Evolutionary conservation across 2,888 invertebrate species (phyloP).

Genomic region (Drosophila mettleri): DNA sequence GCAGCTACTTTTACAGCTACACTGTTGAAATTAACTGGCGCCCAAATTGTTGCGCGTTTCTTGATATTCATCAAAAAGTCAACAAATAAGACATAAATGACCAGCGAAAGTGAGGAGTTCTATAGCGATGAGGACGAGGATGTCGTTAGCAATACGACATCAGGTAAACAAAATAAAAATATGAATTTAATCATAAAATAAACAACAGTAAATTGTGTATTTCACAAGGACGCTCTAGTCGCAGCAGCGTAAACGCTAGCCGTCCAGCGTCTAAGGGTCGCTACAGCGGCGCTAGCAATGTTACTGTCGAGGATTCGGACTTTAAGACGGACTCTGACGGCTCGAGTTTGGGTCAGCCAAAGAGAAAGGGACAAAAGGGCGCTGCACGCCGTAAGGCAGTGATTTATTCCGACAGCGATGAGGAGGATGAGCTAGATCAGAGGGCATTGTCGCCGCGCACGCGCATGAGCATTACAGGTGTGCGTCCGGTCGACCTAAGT

Average conservation of each 20-base stretch:
- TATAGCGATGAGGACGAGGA: constrained; percentile 38
- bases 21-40: constrained; percentile 51
- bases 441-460: constrained; percentile 82
- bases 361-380: neutral
- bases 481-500: constrained; percentile 77
- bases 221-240: constrained; percentile 39
- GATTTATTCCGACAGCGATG: constrained; percentile 62
- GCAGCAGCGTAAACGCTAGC: neutral
- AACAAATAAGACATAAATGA: constrained; percentile 21
- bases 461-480: constrained; percentile 83
- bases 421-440: constrained; percentile 73
- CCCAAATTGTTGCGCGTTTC: constrained; percentile 11
- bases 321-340: constrained; percentile 33
- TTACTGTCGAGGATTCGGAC: constrained; percentile 59
- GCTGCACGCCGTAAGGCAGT: constrained; percentile 13
- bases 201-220: neutral
- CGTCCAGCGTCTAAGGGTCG: neutral
- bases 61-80: neutral
- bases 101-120: constrained; percentile 50
- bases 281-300: constrained; percentile 23
- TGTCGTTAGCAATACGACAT: constrained; percentile 29
- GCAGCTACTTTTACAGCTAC: constrained; percentile 29
- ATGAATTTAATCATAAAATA: too few species aligned
- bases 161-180: constrained; percentile 37
- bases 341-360: constrained; percentile 3